Evolutionary conservation across 2,113 vertebrate genomes (phyloP).

Genomic region (Neolamprologus variostigma): DNA sequence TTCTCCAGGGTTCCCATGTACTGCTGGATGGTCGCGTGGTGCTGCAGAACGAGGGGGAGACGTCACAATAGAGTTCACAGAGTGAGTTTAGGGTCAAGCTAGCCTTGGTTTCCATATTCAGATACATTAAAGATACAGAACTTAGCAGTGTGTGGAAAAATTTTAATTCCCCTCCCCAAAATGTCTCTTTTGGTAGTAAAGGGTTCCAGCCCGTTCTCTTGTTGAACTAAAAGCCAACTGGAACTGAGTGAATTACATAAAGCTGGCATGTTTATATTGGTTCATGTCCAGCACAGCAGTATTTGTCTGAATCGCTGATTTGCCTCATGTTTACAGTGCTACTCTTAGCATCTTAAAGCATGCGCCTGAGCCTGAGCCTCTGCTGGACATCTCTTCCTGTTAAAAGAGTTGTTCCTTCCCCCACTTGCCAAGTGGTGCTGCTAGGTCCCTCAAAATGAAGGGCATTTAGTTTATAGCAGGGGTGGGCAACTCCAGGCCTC

Average conservation of each 20-base stretch:
- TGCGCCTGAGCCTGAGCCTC: neutral
- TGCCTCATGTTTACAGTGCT: neutral
- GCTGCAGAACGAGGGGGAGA: slow-evolving; percentile 59
- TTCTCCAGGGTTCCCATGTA: slow-evolving; percentile 98
- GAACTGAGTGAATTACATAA: neutral
- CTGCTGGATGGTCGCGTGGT: slow-evolving; percentile 95
- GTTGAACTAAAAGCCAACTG: neutral
- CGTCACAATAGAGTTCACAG: neutral
- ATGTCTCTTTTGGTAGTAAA: neutral
- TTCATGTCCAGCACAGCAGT: neutral
- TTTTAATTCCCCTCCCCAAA: rapidly evolving
- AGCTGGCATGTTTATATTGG: neutral
- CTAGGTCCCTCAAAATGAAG: neutral
- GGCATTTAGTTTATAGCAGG: neutral
- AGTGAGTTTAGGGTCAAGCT: neutral
- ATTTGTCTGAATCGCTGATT: neutral
- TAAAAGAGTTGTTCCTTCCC: neutral
- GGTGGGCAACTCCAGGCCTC: neutral
- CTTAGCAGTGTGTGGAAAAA: neutral
- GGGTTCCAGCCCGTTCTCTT: rapidly evolving
- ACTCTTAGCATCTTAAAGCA: neutral
- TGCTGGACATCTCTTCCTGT: neutral
- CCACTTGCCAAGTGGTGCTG: neutral
- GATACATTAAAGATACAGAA: neutral
- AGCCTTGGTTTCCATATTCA: neutral